Conservation (phyloP, 2,888 invertebrate species). For the Chromoteleia sp. region DNA sequence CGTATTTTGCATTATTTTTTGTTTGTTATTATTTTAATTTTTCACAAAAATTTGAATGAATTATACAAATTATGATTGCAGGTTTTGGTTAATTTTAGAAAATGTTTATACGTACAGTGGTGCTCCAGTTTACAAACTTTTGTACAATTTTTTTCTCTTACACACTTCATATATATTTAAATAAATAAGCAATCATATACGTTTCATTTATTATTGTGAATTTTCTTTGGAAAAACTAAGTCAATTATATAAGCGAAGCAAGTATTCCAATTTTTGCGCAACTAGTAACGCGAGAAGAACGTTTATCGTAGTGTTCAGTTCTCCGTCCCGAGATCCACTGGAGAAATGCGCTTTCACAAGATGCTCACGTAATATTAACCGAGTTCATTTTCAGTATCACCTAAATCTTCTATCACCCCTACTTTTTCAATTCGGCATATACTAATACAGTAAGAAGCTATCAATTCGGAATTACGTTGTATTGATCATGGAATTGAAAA, state of each 20-base stretch:
- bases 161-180: not conserved
- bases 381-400: slow-evolving; percentile 50
- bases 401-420: slow-evolving; percentile 46
- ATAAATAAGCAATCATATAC: not conserved
- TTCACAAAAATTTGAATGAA: too few relatives aligned
- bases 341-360: slow-evolving; percentile 82
- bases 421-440: slow-evolving; percentile 2
- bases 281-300: slow-evolving; percentile 46
- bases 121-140: too few relatives aligned
- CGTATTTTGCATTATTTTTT: too few relatives aligned
- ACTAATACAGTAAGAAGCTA: not conserved
- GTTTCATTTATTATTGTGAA: slow-evolving; percentile 9
- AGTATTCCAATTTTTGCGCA: slow-evolving; percentile 52
- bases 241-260: slow-evolving; percentile 24
- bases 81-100: too few relatives aligned
- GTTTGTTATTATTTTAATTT: too few relatives aligned
- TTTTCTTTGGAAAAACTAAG: slow-evolving; percentile 25
- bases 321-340: slow-evolving; percentile 72
- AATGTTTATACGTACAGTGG: too few relatives aligned
- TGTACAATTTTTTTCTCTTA: not conserved
- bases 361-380: slow-evolving; percentile 77
- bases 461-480: not conserved
- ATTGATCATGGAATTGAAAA: not conserved
- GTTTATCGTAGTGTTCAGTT: slow-evolving; percentile 68
- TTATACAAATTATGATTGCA: too few relatives aligned